Evolutionary conservation across 2,797 vertebrate species (phyloP), one percentile per base, ranked within the genome.

Genomic region (Pseudomugil gertrudae): DNA sequence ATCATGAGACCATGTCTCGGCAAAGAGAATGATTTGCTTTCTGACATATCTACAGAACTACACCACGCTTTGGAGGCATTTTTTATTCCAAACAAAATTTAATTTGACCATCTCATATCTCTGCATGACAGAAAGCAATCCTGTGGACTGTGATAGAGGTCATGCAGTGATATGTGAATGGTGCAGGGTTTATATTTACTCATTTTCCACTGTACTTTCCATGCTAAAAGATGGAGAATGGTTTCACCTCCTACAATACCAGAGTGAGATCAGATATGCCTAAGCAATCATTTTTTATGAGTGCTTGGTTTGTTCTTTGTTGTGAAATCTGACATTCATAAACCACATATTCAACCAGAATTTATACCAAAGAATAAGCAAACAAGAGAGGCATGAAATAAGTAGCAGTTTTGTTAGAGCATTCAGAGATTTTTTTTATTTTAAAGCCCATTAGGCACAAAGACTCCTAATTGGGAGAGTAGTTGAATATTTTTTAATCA

Each of bases 51-150:
- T 4, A 24, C 65, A 53, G 66, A 66, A 83, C 76, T 78, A 83
- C 30, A 32, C 21, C 4, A 4, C 51, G 59, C 59, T 27, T 69
- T 7, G 33, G 50, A 59, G 54, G 63, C 54, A 55, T 62, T 77
- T 72, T 63, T 30, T n/a, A 62, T 43, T 78, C 65, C 63, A 40
- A 35, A 74, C 21, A 27, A 74, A 72, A 67, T 72, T 57, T 71
- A 63, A 80, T 78, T 79, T 74, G 45, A 76, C 60, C 75, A 45
- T 63, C 50, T 83, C 66, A 67, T 61, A 78, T 78, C 55, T 63
- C 65, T 60, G 53, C 45, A 30, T 73, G 64, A 71, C 71, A 74
- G 69, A 81, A 77, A 71, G 70, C 48, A 79, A 66, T 80, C 60
- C 51, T 47, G 14, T 24, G 26, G 55, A 72, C 50, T 71, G 74